These are phyloP conservation scores for Homalodisca vitripennis DNA, from an alignment of 1,140 invertebrate species.

Conservation along the genomic window DNA sequence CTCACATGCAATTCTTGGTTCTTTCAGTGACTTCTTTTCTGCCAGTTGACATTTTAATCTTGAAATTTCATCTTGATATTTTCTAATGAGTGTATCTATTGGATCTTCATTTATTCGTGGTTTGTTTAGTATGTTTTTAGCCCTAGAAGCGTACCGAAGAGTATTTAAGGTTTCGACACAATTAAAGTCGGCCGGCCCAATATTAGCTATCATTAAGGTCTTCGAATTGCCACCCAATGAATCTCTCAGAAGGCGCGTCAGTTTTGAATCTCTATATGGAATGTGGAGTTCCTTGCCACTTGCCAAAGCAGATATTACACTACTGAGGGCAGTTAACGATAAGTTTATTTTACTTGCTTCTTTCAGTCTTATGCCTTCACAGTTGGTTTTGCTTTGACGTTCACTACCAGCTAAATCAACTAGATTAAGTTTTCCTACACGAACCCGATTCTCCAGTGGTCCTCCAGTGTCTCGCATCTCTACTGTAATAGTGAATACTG, in stretches of 20 bases:
- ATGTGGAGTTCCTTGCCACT: constrained; percentile 81
- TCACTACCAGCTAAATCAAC: constrained; percentile 86
- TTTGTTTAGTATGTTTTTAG: constrained; percentile 95
- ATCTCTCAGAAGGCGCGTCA: constrained; percentile 84
- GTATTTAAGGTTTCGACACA: constrained; percentile 95
- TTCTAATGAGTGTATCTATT: constrained; percentile 82
- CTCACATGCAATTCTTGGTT: too few species aligned
- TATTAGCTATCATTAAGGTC: constrained; percentile 96
- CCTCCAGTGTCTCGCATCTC: constrained; percentile 47
- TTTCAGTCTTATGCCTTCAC: constrained; percentile 84
- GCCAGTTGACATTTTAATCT: constrained; percentile 51
- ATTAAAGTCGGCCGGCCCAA: constrained; percentile 94
- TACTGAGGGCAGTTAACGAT: constrained; percentile 88
- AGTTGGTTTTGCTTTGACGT: constrained; percentile 87
- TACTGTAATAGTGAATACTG: constrained; percentile 97
- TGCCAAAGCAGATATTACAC: constrained; percentile 93
- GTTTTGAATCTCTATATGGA: constrained; percentile 92
- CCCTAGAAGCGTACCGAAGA: constrained; percentile 87
- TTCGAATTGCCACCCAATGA: constrained; percentile 94
- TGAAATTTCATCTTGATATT: constrained; percentile 85
- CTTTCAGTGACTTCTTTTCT: constrained; percentile 24
- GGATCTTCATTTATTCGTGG: constrained; percentile 95
- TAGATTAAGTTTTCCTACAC: constrained; percentile 71
- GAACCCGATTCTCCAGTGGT: constrained; percentile 52
- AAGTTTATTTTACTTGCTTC: constrained; percentile 96